phyloP scores from a whole-genome alignment of 2,888 invertebrate species.

The Strigamia crassipes region DNA sequence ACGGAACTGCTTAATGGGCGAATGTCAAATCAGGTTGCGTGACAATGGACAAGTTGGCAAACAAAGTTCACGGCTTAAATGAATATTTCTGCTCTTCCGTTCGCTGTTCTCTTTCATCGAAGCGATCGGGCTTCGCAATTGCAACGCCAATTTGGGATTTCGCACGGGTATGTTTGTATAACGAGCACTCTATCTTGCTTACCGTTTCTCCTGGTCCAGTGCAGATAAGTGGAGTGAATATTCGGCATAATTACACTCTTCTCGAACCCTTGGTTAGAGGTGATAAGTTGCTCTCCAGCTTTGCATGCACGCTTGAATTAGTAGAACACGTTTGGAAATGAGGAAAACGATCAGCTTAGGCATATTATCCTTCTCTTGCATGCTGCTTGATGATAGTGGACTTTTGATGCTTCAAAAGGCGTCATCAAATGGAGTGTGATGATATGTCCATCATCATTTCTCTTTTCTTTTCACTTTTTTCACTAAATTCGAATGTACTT shows the following conservation, averaged over 20 bases:
- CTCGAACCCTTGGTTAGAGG: slow-evolving; percentile 10
- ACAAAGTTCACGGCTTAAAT: neutral
- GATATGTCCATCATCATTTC: slow-evolving; percentile 33
- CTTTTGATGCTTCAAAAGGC: slow-evolving; percentile 24
- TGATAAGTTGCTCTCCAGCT: slow-evolving; percentile 34
- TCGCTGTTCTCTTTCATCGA: no score
- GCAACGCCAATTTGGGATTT: neutral
- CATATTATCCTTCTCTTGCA: slow-evolving; percentile 31
- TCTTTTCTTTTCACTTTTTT: neutral
- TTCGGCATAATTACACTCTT: slow-evolving; percentile 24
- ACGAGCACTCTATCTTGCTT: slow-evolving; percentile 28
- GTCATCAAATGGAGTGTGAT: slow-evolving; percentile 26
- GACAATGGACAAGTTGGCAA: neutral
- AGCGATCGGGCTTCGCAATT: neutral
- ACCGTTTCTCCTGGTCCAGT: slow-evolving; percentile 25
- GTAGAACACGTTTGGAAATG: slow-evolving; percentile 31
- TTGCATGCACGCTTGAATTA: slow-evolving; percentile 31
- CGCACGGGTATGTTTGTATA: neutral
- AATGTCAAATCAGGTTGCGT: neutral
- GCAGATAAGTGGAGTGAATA: slow-evolving; percentile 19
- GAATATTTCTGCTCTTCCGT: neutral
- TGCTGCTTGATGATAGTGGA: slow-evolving; percentile 17
- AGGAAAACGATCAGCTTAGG: slow-evolving; percentile 33
- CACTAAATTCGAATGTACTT: no score
- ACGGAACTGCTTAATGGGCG: neutral